Evolutionary conservation across 53 echinoderm and acorn worm species (phyloP), one percentile per base, ranked within the genome.

Genomic region (Luidia sarsii): DNA sequence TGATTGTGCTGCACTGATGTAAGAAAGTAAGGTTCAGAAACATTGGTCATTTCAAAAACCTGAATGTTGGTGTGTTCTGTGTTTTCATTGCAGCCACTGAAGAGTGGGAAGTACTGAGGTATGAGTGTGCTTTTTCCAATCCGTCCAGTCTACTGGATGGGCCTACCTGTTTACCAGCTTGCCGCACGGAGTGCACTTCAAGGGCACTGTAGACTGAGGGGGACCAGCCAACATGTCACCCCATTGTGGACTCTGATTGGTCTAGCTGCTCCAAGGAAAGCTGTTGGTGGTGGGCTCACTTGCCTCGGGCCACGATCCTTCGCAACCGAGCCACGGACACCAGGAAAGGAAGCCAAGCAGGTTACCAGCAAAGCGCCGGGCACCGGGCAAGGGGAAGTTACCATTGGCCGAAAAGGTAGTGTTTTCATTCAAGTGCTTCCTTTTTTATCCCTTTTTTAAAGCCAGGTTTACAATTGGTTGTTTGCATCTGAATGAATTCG

Each of bases 311-410:
- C 24, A 45, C 60, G 77, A 16, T 77, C 30, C 22, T 45, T 77
- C 60, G 61, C 60, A 60, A 77, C 77, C 10, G 29, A 59, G 60
- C 28, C 24, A 77, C 41, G 38, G 61, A 43, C 21, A 15, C 28
- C 43, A 6, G 20, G 41, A 1, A 25, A 22, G 13, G 39, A 54
- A 10, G 24, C 39, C 27, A 77, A 77, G 32, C 60, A 77, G 61
- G 61, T 77, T 77, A 39, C 77, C 19, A 16, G 46, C 60, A 61
- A 61, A 29, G 60, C 61, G 18, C 61, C 46, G 33, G 77, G 61
- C 48, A 28, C 55, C 56, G 27, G 72, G 54, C 77, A 77, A 41
- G 77, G 77, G 61, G 77, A 77, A 45, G 48, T 77, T n/a, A 33
- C 62, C 31, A 39, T 77, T 61, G 77, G 77, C 23, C 43, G 29